These are phyloP conservation scores for Pseudorectes ferrugineus DNA, from an alignment of 2,113 vertebrate species.

Conservation along the genomic window DNA sequence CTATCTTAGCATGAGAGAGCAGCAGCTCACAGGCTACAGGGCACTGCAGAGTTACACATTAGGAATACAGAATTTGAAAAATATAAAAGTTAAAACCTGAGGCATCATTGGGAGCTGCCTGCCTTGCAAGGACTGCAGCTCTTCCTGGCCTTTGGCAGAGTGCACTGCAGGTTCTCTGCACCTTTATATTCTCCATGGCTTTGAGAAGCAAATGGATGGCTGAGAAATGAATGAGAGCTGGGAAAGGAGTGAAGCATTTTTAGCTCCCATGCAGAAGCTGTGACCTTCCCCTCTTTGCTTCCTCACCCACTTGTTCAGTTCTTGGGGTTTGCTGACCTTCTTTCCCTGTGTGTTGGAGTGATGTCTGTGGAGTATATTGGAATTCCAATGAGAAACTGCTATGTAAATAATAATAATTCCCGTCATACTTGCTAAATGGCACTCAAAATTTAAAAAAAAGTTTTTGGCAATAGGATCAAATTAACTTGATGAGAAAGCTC, in stretches of 20 bases:
- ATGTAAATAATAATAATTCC: slow-evolving; percentile 44
- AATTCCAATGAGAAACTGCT: not conserved
- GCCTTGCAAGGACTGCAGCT: not conserved
- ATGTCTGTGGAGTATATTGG: not conserved
- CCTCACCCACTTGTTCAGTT: not conserved
- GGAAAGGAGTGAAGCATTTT: not conserved
- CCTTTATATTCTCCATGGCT: not conserved
- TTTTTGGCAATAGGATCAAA: slow-evolving; percentile 48
- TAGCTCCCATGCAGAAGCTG: not conserved
- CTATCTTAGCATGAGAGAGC: too few relatives aligned
- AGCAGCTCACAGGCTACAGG: too few relatives aligned
- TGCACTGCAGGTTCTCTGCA: not conserved
- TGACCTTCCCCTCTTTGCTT: not conserved
- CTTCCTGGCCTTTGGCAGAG: not conserved
- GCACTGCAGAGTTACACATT: too few relatives aligned
- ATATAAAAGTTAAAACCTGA: too few relatives aligned
- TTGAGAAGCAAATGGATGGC: not conserved
- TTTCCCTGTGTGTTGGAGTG: not conserved
- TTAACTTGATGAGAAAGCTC: slow-evolving; percentile 48
- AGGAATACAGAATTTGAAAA: too few relatives aligned
- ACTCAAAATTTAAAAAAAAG: slow-evolving; percentile 8
- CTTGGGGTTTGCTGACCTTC: not conserved
- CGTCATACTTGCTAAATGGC: not conserved
- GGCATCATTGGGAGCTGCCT: not conserved
- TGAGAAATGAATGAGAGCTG: not conserved